A percentile compares a stretch with the other conserved stretches of the same genome.
These are phyloP conservation scores for Montipora efflorescens DNA, from an alignment of 64 coral and sea anemone species.

Conservation along the genomic window DNA sequence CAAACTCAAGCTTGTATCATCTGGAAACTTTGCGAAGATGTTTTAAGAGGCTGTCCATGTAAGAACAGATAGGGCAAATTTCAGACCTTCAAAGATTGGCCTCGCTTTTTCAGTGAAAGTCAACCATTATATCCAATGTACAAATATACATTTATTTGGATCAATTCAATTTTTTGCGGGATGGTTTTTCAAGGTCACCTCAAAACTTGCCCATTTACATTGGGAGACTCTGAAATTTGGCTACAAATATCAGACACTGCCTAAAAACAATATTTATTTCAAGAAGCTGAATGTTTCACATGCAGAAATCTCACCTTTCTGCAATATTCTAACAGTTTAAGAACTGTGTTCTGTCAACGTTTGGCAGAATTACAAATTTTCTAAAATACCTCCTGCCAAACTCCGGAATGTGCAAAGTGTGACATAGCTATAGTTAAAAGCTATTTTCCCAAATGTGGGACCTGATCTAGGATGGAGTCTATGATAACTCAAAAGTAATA, in stretches of 20 bases:
- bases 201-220: not conserved
- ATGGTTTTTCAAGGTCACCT: slow-evolving; percentile 25
- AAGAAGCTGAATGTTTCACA: not conserved
- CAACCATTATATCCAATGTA: slow-evolving; percentile 32
- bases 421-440: slow-evolving; percentile 9
- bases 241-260: slow-evolving; percentile 15
- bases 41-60: slow-evolving; percentile 4
- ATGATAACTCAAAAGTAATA: not conserved
- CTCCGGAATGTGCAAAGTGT: no score
- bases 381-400: no score
- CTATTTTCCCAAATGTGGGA: slow-evolving; percentile 52
- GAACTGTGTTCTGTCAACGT: not conserved
- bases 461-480: not conserved
- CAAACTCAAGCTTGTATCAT: no score
- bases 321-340: slow-evolving; percentile 7
- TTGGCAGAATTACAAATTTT: no score
- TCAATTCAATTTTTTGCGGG: slow-evolving; percentile 30
- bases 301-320: no score
- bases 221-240: slow-evolving; percentile 42
- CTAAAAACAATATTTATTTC: slow-evolving; percentile 32
- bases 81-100: slow-evolving; percentile 26
- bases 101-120: slow-evolving; percentile 51
- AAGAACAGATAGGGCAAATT: slow-evolving; percentile 58
- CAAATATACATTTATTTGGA: slow-evolving; percentile 59
- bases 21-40: no score